Base-by-base conservation (phyloP, 2,113 vertebrate species). In the Cynoglossus semilaevis region DNA sequence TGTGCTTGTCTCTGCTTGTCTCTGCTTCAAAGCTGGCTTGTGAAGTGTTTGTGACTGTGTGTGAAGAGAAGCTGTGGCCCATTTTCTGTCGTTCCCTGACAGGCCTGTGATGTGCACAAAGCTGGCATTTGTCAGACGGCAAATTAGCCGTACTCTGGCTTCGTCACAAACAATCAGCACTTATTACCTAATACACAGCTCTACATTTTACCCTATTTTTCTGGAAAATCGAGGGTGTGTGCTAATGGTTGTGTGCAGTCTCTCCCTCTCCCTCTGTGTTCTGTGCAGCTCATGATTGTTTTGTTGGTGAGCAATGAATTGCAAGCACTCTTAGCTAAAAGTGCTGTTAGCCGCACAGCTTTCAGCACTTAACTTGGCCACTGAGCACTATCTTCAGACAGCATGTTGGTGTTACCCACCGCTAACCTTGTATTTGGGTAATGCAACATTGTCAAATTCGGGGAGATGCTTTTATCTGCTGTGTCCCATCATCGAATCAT, bases 131-230 rank as follows among this genome's bases (percentile, higher is more conserved):
- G 82, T 86, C 85, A 84, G 72, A 76, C 82, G 85, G 85, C 85
- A 88, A 88, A 88, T 88, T 85, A 87, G 79, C 80, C 82, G 76
- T 81, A 85, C 80, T 82, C 76, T 76, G 74, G 79, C 77, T 47
- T 84, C 66, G 84, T 86, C 87, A 85, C 84, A 86, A 87, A 84
- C 85, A 85, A 87, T 88, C 87, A 86, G 80, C 58, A 48, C 82
- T 86, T 79, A 84, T 88, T 88, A 87, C 81, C 75, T 72, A 77
- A 70, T 73, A 74, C 66, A 63, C 52, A 61, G 55, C 67, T 44
- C 66, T 73, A 70, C 79, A 79, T 73, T 78, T 78, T 74, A 69
- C 71, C 67, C 70, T 73, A 81, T 85, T 85, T 83, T 80, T 79
- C 80, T 83, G 80, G 66, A n/a, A 46, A 64, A 46, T 77, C 67